Conservation (phyloP, 2,113 vertebrate species). For the Dascyllus trimaculatus region DNA sequence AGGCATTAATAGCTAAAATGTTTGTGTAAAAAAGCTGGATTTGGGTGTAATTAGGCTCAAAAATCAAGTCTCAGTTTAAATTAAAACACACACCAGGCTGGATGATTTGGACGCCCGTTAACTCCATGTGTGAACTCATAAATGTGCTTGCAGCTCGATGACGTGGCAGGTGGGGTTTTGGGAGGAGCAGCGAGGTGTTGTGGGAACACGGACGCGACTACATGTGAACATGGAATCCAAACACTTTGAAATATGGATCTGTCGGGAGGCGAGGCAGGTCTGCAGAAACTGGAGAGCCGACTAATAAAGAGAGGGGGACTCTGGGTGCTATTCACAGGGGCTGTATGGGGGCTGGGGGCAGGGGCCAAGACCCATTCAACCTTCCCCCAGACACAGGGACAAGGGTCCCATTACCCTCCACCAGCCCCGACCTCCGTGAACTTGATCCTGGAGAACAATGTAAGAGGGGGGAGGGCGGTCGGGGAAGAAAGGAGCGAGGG, state of each 20-base stretch:
- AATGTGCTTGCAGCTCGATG: background rate
- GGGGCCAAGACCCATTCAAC: slow-evolving; percentile 78
- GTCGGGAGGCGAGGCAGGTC: slow-evolving; percentile 75
- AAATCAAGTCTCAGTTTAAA: too few species aligned
- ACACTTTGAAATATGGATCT: slow-evolving; percentile 85
- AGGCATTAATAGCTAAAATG: too few species aligned
- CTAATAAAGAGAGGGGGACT: slow-evolving; percentile 81
- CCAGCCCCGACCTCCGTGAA: slow-evolving; percentile 63
- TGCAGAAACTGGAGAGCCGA: slow-evolving; percentile 86
- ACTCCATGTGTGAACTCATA: too few species aligned
- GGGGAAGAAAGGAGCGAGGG: slow-evolving; percentile 3
- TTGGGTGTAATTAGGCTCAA: too few species aligned
- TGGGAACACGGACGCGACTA: slow-evolving; percentile 61
- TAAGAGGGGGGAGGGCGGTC: background rate
- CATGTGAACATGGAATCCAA: slow-evolving; percentile 69
- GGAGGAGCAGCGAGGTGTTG: slow-evolving; percentile 17
- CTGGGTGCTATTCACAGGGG: slow-evolving; percentile 78
- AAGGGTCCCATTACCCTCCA: slow-evolving; percentile 80
- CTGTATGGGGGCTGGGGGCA: slow-evolving; percentile 52
- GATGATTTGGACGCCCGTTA: too few species aligned
- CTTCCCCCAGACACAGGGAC: slow-evolving; percentile 70
- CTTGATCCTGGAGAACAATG: slow-evolving; percentile 75
- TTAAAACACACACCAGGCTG: too few species aligned
- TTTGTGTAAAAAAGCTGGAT: too few species aligned
- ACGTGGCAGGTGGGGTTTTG: slow-evolving; percentile 10